phyloP scores from a whole-genome alignment of 2,113 vertebrate species.

The Pontoporia blainvillei region DNA sequence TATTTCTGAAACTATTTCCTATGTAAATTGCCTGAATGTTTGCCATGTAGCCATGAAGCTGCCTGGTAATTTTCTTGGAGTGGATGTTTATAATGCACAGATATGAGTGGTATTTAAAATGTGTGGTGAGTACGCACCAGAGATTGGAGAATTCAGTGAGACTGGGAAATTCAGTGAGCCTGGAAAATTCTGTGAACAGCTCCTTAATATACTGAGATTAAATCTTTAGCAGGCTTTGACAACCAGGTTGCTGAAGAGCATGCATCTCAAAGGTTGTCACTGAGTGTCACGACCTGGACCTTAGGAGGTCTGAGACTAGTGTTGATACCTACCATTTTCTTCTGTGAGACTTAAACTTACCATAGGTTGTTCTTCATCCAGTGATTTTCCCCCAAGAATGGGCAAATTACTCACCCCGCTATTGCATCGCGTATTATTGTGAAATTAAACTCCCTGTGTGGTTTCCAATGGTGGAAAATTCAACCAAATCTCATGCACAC shows the following conservation, averaged over 20 bases:
- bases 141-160: neutral
- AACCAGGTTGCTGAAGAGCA: neutral
- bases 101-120: neutral
- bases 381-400: neutral
- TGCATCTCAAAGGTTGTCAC: neutral
- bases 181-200: neutral
- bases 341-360: neutral
- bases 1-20: neutral
- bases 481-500: neutral
- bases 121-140: neutral
- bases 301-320: neutral
- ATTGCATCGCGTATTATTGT: neutral
- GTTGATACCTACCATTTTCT: neutral
- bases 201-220: neutral
- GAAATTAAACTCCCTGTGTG: neutral
- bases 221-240: neutral
- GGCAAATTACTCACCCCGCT: neutral
- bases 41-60: neutral
- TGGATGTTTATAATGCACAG: neutral
- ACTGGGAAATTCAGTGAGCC: neutral
- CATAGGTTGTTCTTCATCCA: neutral
- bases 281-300: neutral
- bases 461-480: neutral
- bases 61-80: neutral
- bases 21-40: neutral